These are phyloP conservation scores for Catocala fraxini DNA, from an alignment of 2,888 invertebrate genomes.

Conservation along the genomic window DNA sequence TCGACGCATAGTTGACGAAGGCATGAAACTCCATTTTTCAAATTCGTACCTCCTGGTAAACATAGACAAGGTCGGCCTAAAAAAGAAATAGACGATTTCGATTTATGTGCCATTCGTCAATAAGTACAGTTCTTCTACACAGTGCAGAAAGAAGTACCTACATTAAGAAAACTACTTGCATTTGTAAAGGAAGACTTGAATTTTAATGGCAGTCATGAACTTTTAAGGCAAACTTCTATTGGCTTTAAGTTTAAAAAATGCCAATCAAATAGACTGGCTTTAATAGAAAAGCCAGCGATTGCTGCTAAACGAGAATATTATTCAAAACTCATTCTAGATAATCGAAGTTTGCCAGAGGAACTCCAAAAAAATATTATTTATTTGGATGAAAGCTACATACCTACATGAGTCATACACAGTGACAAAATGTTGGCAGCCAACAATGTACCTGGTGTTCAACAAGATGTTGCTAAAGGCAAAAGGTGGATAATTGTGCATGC, in stretches of 20 bases:
- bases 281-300: slow-evolving; percentile 13
- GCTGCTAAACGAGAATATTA: slow-evolving; percentile 30
- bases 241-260: slow-evolving; percentile 14
- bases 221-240: neutral
- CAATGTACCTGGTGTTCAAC: slow-evolving; percentile 19
- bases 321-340: slow-evolving; percentile 28
- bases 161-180: slow-evolving; percentile 1
- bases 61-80: slow-evolving; percentile 26
- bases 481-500: slow-evolving; percentile 41
- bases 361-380: slow-evolving; percentile 43
- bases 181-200: slow-evolving; percentile 4
- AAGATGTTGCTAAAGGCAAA: slow-evolving; percentile 36
- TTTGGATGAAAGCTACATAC: slow-evolving; percentile 52
- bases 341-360: slow-evolving; percentile 38
- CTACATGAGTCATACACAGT: slow-evolving; percentile 41
- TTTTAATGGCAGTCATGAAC: slow-evolving; percentile 8
- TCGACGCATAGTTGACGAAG: slow-evolving; percentile 14
- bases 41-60: slow-evolving; percentile 22
- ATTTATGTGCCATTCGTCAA: slow-evolving; percentile 30
- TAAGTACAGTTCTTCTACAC: slow-evolving; percentile 29
- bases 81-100: slow-evolving; percentile 30
- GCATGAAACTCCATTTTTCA: no score
- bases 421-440: slow-evolving; percentile 44
- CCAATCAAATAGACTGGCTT: neutral
- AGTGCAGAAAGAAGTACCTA: slow-evolving; percentile 17